A percentile compares a stretch with the other conserved stretches of the same genome.
These are phyloP conservation scores for Melanostigma gelatinosum DNA, from an alignment of 2,113 vertebrate species.

Conservation along the genomic window DNA sequence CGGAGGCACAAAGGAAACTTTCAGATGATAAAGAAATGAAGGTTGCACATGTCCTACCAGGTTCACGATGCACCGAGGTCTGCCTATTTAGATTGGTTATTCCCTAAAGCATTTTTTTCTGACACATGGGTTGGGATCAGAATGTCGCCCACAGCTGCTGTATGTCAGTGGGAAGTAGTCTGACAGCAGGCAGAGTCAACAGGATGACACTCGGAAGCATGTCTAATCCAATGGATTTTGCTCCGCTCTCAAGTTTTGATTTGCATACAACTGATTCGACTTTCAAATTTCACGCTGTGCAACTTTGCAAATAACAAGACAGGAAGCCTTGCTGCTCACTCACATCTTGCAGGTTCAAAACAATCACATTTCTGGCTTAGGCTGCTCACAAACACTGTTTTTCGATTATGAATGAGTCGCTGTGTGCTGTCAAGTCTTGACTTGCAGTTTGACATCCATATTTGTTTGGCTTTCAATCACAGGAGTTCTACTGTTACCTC, in stretches of 20 bases:
- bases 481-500: neutral
- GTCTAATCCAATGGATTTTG: slow-evolving; percentile 48
- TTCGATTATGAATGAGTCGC: slow-evolving; percentile 13
- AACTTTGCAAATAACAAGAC: slow-evolving; percentile 36
- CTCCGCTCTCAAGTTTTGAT: slow-evolving; percentile 35
- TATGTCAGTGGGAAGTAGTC: slow-evolving; percentile 22
- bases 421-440: slow-evolving; percentile 4
- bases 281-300: slow-evolving; percentile 51
- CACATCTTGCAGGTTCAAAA: slow-evolving; percentile 41
- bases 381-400: slow-evolving; percentile 18
- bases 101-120: neutral
- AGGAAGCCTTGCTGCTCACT: slow-evolving; percentile 45
- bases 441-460: neutral
- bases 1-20: neutral
- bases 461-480: slow-evolving; percentile 12
- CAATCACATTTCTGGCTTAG: slow-evolving; percentile 11
- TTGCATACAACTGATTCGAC: slow-evolving; percentile 44
- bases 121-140: slow-evolving; percentile 19
- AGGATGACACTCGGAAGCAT: slow-evolving; percentile 47
- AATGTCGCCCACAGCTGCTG: slow-evolving; percentile 17
- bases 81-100: slow-evolving; percentile 11
- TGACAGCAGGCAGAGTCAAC: slow-evolving; percentile 43
- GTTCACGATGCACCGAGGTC: neutral
- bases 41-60: neutral
- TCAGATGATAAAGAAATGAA: slow-evolving; percentile 9